Base-by-base conservation (phyloP, 2,888 invertebrate genomes). In the Trachelus stipa region DNA sequence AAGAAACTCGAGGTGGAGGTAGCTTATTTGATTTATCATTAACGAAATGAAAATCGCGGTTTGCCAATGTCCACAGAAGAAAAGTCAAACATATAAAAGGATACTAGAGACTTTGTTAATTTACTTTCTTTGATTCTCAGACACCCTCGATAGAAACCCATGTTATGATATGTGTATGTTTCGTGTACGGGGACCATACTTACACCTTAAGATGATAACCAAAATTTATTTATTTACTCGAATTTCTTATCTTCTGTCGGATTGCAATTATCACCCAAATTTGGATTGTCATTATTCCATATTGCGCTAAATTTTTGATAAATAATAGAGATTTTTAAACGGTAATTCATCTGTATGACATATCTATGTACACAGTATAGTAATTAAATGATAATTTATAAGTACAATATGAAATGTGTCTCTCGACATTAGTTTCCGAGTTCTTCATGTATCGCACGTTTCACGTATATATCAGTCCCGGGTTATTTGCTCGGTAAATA, bases 21-120 rank as follows among this genome's bases (percentile, higher is more conserved):
- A 68, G 75, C 69, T 71, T 80, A 73, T 79, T 81, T 79, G 77
- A 79, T 80, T 81, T 78, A 76, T 80, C 80, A 80, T 79, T 78
- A 80, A 79, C 78, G 69, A 77, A 80, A 81, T 79, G 75, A 80
- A 79, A 76, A 34, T 81, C 68, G 69, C 74, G 76, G 68, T 71
- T 68, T 37, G 34, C 35, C 56, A 73, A 73, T 68, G 56, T 74
- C 68, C 73, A 76, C 73, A 56, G 31, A 68, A 56, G 56, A 9
- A 56, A 56, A 23, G 23, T 56, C 23, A 56, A 56, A 9, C 9
- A 23, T 56, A 56, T 23, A 56, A 6, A 23, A 15, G 23, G 23
- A 23, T 9, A 56, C 2, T 23, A 56, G 2, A 23, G 9, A 56
- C 23, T 35, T 12, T 35, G 6, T 15, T 23, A 56, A 9, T 23